These are phyloP conservation scores for Nansenia antarctica DNA, from an alignment of 2,113 vertebrate species.

Conservation along the genomic window DNA sequence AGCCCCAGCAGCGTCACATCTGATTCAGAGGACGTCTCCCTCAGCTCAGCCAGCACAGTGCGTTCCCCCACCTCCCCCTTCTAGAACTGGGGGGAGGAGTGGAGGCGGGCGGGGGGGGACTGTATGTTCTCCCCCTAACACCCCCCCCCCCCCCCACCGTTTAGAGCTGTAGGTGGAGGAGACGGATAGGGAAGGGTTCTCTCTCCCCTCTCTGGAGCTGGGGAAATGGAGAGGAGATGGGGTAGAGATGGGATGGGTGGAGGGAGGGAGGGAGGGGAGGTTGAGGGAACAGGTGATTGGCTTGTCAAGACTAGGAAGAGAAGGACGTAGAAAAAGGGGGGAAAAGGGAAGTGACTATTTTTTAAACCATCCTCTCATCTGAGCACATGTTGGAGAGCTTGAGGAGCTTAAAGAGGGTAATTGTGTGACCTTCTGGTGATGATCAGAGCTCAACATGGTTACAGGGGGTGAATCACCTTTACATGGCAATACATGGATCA, in stretches of 20 bases:
- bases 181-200: background rate
- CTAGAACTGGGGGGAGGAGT: slow-evolving; percentile 26
- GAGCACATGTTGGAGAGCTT: slow-evolving; percentile 57
- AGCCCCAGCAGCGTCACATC: slow-evolving; percentile 36
- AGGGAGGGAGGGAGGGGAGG: background rate
- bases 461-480: slow-evolving; percentile 36
- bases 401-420: slow-evolving; percentile 59
- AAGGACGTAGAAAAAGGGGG: slow-evolving; percentile 9
- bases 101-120: background rate
- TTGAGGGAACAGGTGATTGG: slow-evolving; percentile 12
- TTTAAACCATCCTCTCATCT: slow-evolving; percentile 56
- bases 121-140: background rate
- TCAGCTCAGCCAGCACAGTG: slow-evolving; percentile 61
- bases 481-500: slow-evolving; percentile 59
- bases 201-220: background rate
- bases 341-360: slow-evolving; percentile 34
- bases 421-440: slow-evolving; percentile 50
- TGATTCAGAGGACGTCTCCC: slow-evolving; percentile 71
- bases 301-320: slow-evolving; percentile 18
- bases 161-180: background rate
- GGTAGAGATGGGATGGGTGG: slow-evolving; percentile 37
- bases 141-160: background rate
- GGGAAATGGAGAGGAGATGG: background rate
- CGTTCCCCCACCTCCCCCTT: slow-evolving; percentile 63
- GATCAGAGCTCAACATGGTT: slow-evolving; percentile 61